Evolutionary conservation across 2,113 vertebrate genomes (phyloP).

Genomic region (Takifugu flavidus): DNA sequence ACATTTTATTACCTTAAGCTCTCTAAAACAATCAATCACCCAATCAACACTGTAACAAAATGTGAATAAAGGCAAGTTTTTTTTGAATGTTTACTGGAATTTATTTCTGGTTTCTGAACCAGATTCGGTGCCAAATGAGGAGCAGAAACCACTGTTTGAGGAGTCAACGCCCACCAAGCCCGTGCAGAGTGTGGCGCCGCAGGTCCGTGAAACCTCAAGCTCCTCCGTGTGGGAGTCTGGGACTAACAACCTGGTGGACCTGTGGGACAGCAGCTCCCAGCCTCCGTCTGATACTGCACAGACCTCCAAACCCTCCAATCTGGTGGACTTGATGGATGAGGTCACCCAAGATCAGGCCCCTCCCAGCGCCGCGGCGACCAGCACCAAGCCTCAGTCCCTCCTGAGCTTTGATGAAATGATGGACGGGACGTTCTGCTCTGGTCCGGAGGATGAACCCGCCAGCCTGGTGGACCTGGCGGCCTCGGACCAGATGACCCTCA

Average conservation of each 20-base stretch:
- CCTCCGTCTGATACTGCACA: conserved; percentile 44
- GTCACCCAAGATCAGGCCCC: conserved; percentile 17
- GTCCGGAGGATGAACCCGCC: conserved; percentile 71
- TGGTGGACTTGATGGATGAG: conserved; percentile 72
- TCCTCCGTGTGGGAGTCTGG: conserved; percentile 56
- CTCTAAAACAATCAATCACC: no score
- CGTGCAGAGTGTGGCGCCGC: conserved; percentile 69
- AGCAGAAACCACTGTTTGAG: conserved; percentile 49
- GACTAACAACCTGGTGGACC: conserved; percentile 77
- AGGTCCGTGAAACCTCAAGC: conserved; percentile 54
- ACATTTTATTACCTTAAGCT: no score
- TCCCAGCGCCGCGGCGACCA: conserved; percentile 28
- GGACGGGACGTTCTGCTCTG: conserved; percentile 81
- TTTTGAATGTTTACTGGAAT: no score
- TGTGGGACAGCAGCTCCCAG: conserved; percentile 79
- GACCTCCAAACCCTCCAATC: conserved; percentile 59
- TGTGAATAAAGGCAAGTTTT: no score
- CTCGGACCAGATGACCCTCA: conserved; percentile 75
- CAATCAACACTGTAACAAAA: background rate
- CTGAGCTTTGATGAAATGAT: conserved; percentile 91
- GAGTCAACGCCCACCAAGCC: conserved; percentile 63
- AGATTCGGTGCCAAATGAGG: conserved; percentile 52
- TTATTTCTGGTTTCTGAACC: background rate
- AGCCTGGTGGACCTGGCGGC: conserved; percentile 77
- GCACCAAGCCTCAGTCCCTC: conserved; percentile 71